A percentile compares a stretch with the other conserved stretches of the same genome.
phyloP scores from a whole-genome alignment of 2,888 invertebrate genomes.

The Drosophila demipolita region DNA sequence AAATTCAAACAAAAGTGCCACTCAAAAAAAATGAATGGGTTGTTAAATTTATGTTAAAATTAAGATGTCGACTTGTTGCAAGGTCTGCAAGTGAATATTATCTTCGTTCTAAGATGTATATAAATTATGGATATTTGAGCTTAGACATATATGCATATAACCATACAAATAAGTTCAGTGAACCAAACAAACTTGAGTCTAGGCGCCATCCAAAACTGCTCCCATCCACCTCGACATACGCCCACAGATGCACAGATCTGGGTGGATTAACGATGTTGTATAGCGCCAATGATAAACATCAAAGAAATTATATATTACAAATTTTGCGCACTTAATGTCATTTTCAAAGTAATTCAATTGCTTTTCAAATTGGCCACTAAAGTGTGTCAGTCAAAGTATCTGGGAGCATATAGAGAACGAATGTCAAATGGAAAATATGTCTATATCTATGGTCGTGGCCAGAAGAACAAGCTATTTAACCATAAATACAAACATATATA shows the following conservation, averaged over 20 bases:
- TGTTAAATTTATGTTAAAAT: neutral
- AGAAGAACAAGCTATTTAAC: conserved; percentile 22
- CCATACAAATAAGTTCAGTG: conserved; percentile 39
- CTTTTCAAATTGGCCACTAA: conserved; percentile 32
- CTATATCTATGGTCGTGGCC: conserved; percentile 53
- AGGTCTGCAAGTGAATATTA: neutral
- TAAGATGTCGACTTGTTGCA: neutral
- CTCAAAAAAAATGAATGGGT: neutral
- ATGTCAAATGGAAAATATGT: conserved; percentile 50
- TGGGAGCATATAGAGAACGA: conserved; percentile 16
- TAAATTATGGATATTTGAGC: neutral
- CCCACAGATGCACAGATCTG: neutral
- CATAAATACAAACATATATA: conserved; percentile 11
- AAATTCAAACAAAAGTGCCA: neutral
- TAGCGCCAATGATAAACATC: conserved; percentile 23
- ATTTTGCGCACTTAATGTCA: conserved; percentile 20
- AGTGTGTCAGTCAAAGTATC: conserved; percentile 23
- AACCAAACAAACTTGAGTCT: conserved; percentile 45
- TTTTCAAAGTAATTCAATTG: conserved; percentile 34
- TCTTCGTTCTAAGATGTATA: neutral
- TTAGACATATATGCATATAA: neutral
- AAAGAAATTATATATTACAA: conserved; percentile 21
- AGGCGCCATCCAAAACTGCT: neutral
- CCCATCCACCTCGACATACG: neutral
- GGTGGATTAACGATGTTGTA: conserved; percentile 39